Percentiles rank a stretch among this genome's conserved stretches.
Evolutionary conservation across 1,140 invertebrate genomes (phyloP).

Genomic region (Andrena cerasifolii): DNA sequence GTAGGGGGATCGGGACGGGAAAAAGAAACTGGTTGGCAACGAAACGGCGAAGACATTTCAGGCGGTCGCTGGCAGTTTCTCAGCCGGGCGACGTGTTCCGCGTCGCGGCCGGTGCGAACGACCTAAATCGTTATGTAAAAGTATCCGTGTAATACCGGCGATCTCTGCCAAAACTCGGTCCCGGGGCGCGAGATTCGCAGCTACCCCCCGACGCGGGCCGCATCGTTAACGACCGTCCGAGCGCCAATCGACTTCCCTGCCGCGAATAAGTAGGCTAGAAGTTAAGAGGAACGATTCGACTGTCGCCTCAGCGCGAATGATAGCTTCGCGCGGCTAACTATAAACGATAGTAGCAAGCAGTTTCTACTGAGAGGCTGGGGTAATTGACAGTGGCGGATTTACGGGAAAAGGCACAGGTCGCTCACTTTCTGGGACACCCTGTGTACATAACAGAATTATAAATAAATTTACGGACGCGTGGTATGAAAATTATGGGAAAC

Average conservation of each 20-base stretch:
- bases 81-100: slow-evolving; percentile 39
- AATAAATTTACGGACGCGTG: too few species aligned
- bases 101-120: slow-evolving; percentile 63
- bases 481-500: too few species aligned
- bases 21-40: slow-evolving; percentile 51
- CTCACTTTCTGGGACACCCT: too few species aligned
- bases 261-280: not conserved
- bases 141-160: slow-evolving; percentile 46
- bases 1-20: slow-evolving; percentile 1
- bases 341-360: too few species aligned
- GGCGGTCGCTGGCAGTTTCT: slow-evolving; percentile 52
- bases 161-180: slow-evolving; percentile 65
- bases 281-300: not conserved
- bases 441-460: too few species aligned
- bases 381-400: too few species aligned
- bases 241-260: not conserved
- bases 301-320: too few species aligned
- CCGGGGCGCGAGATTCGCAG: slow-evolving; percentile 51
- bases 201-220: not conserved
- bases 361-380: too few species aligned
- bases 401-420: too few species aligned
- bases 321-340: too few species aligned
- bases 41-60: slow-evolving; percentile 48
- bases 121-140: slow-evolving; percentile 76
- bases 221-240: not conserved